Evolutionary conservation across 2,888 invertebrate genomes (phyloP), one percentile per base, ranked within the genome.

Genomic region (Habrosyne pyritoides): DNA sequence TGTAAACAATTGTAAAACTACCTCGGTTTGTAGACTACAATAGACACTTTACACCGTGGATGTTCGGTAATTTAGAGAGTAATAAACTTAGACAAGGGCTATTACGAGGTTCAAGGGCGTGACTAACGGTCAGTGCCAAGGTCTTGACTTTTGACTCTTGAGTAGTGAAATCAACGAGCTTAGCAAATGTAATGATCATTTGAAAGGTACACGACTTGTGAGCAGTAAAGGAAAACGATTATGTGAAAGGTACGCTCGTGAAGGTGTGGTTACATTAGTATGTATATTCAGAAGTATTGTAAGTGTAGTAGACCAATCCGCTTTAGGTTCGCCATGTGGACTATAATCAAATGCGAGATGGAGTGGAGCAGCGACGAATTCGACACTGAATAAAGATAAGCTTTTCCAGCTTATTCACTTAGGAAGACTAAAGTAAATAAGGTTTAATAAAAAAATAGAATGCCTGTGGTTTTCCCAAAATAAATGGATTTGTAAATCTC

Each of bases 101-200:
- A 49, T 21, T 18, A 36, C 28, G 28, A 61, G 74, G 77, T 79
- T 77, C 78, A 75, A 77, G 78, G 62, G 72, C 57, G 42, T 33
- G 30, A 54, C 53, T 59, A 63, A 52, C 71, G 75, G 66, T 63
- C 74, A 61, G 36, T 60, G 66, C 70, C 76, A 77, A 75, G 76
- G 79, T 61, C 55, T 36, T 55, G 12, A 28, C 33, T 51, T 33
- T 28, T 47, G 50, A 36, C 30, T 42, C 21, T 24, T 21, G 52
- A 46, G n/a, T 51, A 54, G 50, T 42, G 14, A 7, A 42, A 42
- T 42, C 36, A 42, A 3, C 42, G n/a, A 42, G 42, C 3, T 30
- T 10, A 30, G 12, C 6, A n/a, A 24, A 42, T 18, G 7, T 42
- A 18, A 42, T 36, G 12, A n/a, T n/a, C 24, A 24, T 24, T 24